Conservation (phyloP, 2,113 vertebrate species). For the Sinocyclocheilus anophthalmus region DNA sequence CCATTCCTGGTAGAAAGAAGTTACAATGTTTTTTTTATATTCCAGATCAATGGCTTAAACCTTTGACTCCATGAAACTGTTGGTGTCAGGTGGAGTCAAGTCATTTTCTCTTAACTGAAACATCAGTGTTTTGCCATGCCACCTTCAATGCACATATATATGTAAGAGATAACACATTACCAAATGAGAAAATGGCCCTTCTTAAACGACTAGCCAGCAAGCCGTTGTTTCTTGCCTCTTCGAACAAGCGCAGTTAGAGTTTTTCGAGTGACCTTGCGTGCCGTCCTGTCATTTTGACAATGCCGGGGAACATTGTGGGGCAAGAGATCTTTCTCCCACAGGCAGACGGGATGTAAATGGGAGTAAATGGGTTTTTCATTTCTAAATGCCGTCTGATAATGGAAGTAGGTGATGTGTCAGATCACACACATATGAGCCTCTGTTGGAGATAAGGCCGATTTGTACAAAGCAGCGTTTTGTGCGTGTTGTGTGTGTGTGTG, state of each 20-base stretch:
- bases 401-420: conserved; percentile 69
- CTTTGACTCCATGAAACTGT: conserved; percentile 47
- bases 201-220: conserved; percentile 57
- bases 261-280: conserved; percentile 71
- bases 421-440: conserved; percentile 65
- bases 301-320: conserved; percentile 69
- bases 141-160: conserved; percentile 60
- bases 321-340: conserved; percentile 65
- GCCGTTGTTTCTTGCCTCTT: conserved; percentile 67
- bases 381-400: conserved; percentile 75
- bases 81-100: conserved; percentile 54
- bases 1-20: conserved; percentile 42
- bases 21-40: conserved; percentile 24
- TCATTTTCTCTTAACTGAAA: conserved; percentile 64
- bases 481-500: too few species aligned
- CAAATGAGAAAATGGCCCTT: conserved; percentile 73
- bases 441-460: conserved; percentile 62
- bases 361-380: conserved; percentile 79
- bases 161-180: conserved; percentile 63
- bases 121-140: conserved; percentile 60
- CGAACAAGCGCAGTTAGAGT: conserved; percentile 74
- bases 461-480: conserved; percentile 45
- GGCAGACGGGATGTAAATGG: conserved; percentile 69
- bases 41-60: conserved; percentile 49
- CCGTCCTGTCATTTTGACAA: conserved; percentile 70